Evolutionary conservation across 64 coral and sea anemone genomes (phyloP).

Genomic region (Stichodactyla mertensii): DNA sequence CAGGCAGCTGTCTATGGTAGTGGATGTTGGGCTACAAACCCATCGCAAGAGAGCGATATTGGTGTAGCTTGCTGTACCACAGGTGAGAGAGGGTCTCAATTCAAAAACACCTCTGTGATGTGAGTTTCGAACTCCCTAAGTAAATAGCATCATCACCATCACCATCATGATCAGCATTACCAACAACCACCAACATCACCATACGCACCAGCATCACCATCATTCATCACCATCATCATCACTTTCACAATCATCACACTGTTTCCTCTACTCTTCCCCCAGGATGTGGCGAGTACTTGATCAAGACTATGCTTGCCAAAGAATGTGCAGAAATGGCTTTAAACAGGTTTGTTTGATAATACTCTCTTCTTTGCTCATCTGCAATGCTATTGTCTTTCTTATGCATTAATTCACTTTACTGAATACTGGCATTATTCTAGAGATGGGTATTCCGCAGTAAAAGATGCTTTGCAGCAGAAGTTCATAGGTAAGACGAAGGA

Average conservation of each 20-base stretch:
- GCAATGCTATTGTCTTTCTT: too few species aligned
- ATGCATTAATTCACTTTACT: background rate
- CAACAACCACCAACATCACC: too few species aligned
- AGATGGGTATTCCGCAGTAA: conserved; percentile 57
- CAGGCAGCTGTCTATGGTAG: conserved; percentile 64
- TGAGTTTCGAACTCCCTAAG: background rate
- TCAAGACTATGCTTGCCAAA: conserved; percentile 86
- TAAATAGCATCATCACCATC: too few species aligned
- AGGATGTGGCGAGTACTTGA: conserved; percentile 97
- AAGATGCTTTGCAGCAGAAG: conserved; percentile 44
- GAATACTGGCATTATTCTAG: conserved; percentile 18
- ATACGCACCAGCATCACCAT: too few species aligned
- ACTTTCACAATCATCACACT: too few species aligned
- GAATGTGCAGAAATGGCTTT: conserved; percentile 72
- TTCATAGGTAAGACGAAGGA: conserved; percentile 64
- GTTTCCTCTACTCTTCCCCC: background rate
- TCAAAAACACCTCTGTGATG: background rate
- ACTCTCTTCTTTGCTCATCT: too few species aligned
- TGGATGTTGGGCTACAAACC: conserved; percentile 78
- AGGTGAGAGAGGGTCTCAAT: conserved; percentile 32
- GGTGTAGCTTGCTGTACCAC: conserved; percentile 82
- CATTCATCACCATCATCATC: too few species aligned
- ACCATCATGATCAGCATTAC: too few species aligned
- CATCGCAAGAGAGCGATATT: conserved; percentile 3
- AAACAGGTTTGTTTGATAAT: conserved; percentile 22